phyloP scores from a whole-genome alignment of 2,888 invertebrate species.

The Macrophya alboannulata region DNA sequence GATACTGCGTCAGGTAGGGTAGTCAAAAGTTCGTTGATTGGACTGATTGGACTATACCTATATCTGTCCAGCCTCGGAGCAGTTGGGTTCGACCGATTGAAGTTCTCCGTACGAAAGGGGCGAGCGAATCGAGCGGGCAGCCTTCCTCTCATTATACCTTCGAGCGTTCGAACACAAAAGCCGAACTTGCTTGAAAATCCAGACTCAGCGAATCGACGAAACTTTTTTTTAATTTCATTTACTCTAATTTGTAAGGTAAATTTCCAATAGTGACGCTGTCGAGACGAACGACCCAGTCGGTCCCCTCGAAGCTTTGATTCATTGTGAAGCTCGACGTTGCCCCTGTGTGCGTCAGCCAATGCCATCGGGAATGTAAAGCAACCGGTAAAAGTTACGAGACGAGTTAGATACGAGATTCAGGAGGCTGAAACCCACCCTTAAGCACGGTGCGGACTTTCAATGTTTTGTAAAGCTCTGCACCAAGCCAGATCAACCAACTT shows the following conservation, averaged over 20 bases:
- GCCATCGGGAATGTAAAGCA: constrained; percentile 58
- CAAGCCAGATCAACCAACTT: constrained; percentile 37
- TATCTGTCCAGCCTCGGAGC: constrained; percentile 49
- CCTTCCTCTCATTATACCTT: constrained; percentile 73
- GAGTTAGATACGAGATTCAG: constrained; percentile 50
- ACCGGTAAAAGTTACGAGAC: constrained; percentile 58
- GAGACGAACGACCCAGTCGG: constrained; percentile 59
- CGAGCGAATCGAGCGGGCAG: constrained; percentile 46
- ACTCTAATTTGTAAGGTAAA: constrained; percentile 78
- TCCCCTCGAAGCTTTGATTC: constrained; percentile 69
- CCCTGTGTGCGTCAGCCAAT: constrained; percentile 48
- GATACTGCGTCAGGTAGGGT: constrained; percentile 48
- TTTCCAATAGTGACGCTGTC: constrained; percentile 75
- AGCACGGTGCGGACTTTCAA: constrained; percentile 39
- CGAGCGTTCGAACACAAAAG: constrained; percentile 75
- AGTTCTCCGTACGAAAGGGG: constrained; percentile 48
- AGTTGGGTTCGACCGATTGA: constrained; percentile 56
- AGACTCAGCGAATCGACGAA: constrained; percentile 68
- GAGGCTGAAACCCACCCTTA: constrained; percentile 1
- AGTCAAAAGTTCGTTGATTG: constrained; percentile 55
- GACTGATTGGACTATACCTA: constrained; percentile 55
- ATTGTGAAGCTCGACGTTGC: constrained; percentile 68
- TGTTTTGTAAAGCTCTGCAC: constrained; percentile 21
- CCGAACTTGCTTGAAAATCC: constrained; percentile 72
- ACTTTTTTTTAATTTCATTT: constrained; percentile 78